Percentiles rank a stretch among this genome's conserved stretches.
phyloP scores from a whole-genome alignment of 2,113 vertebrate genomes.

The Mus spicilegus region DNA sequence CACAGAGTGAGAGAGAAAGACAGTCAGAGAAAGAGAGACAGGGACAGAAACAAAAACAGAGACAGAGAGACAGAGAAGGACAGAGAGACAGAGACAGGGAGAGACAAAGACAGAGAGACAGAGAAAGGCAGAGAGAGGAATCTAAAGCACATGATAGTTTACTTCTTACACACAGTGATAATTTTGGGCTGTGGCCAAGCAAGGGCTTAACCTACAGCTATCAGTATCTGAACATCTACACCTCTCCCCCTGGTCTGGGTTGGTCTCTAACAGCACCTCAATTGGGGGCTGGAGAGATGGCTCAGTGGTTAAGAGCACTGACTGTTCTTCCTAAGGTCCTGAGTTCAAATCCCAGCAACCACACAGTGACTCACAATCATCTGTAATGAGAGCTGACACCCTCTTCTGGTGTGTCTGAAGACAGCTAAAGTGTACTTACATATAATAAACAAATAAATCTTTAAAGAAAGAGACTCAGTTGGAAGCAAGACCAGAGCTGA shows the following conservation, averaged over 20 bases:
- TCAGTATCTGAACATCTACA: background rate
- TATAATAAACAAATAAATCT: no score
- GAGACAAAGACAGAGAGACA: background rate
- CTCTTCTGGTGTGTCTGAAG: no score
- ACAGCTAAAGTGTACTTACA: no score
- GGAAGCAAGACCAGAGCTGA: background rate
- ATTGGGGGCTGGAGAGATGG: background rate
- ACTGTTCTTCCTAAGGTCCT: no score
- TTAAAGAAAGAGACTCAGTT: background rate
- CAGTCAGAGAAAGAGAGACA: background rate
- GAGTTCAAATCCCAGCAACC: no score
- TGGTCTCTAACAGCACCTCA: background rate
- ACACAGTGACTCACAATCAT: no score
- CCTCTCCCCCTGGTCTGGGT: background rate
- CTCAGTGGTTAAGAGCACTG: no score
- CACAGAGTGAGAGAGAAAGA: background rate
- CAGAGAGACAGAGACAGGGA: rapidly evolving
- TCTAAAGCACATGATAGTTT: background rate
- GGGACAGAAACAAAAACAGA: background rate
- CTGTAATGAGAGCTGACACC: no score
- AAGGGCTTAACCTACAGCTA: background rate
- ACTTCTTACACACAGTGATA: background rate
- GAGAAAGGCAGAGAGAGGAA: background rate
- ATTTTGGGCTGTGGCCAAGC: background rate
- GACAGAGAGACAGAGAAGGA: background rate